A percentile compares a stretch with the other conserved stretches of the same genome.
These are phyloP conservation scores for Brienomyrus brachyistius DNA, from an alignment of 2,113 vertebrate species.

Conservation along the genomic window DNA sequence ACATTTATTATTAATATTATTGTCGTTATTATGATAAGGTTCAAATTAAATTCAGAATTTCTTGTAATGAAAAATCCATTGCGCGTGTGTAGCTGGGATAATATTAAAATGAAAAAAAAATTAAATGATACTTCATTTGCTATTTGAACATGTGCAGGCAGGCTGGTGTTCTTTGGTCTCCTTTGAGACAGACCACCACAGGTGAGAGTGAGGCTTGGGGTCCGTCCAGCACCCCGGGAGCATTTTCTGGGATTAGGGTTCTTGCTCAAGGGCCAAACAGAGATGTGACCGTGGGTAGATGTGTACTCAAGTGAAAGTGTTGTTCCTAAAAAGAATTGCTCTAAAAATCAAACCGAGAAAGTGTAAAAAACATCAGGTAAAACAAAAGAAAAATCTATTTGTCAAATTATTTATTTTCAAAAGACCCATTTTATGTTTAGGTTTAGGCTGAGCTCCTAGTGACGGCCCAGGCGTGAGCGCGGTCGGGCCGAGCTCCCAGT, in stretches of 20 bases:
- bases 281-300: neutral
- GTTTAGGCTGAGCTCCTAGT: too few species aligned
- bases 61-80: neutral
- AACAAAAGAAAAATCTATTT: neutral
- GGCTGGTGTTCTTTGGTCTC: neutral
- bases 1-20: neutral
- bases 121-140: neutral
- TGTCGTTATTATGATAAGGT: neutral
- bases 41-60: neutral
- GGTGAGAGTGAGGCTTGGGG: neutral
- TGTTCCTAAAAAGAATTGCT: neutral
- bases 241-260: neutral
- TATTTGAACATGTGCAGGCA: neutral
- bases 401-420: neutral
- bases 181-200: neutral
- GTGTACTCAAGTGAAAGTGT: neutral
- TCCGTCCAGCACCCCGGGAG: neutral
- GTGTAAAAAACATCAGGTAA: neutral
- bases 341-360: neutral
- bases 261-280: neutral
- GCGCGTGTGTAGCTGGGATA: neutral
- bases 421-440: neutral
- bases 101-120: neutral
- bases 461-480: too few species aligned
- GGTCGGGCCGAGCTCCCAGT: too few species aligned